Percentiles rank a stretch among this genome's conserved stretches.
Conservation (phyloP, 2,113 vertebrate genomes). For the Sinocyclocheilus maitianheensis region DNA sequence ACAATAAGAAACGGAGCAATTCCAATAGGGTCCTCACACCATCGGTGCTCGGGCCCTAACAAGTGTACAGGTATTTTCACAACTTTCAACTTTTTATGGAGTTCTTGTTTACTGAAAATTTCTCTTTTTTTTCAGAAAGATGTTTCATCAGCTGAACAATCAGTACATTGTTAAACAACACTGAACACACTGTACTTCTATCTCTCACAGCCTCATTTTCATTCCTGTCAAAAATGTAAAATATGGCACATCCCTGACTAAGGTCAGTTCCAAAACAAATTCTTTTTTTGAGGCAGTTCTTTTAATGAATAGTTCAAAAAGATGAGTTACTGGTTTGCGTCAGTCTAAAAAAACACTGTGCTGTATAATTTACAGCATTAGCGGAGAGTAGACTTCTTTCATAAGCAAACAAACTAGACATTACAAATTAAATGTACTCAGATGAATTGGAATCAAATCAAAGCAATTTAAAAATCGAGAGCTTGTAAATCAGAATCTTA, state of each 20-base stretch:
- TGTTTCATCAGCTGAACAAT: too few relatives aligned
- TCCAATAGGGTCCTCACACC: too few relatives aligned
- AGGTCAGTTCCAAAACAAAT: background rate
- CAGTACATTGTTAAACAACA: too few relatives aligned
- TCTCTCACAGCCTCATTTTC: background rate
- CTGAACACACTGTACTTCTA: background rate
- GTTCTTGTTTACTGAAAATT: too few relatives aligned
- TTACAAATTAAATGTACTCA: background rate
- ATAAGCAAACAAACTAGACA: background rate
- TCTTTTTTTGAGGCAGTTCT: background rate
- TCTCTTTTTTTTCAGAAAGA: too few relatives aligned
- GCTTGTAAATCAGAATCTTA: background rate
- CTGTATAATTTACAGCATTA: background rate
- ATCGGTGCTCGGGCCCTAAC: too few relatives aligned
- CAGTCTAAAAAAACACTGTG: background rate
- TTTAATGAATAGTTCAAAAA: background rate
- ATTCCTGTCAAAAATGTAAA: background rate
- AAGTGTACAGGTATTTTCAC: too few relatives aligned
- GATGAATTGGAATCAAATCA: background rate
- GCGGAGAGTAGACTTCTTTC: background rate
- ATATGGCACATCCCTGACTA: background rate
- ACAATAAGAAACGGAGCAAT: too few relatives aligned
- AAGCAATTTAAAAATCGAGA: background rate
- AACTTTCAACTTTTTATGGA: too few relatives aligned
- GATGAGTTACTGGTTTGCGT: background rate